phyloP scores from a whole-genome alignment of 2,113 vertebrate genomes.

The Charadrius vociferus region DNA sequence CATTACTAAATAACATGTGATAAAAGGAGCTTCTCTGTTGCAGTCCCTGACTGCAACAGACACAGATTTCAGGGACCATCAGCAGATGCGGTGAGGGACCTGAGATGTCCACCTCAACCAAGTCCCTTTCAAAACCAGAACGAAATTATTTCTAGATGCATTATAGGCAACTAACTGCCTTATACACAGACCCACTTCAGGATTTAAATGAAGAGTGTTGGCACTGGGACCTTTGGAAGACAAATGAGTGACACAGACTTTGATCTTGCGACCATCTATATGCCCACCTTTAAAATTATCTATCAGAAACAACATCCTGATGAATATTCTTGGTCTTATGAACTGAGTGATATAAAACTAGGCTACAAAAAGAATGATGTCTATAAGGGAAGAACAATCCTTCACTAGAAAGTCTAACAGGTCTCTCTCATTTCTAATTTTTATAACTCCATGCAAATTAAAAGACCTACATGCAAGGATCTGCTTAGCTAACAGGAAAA shows the following conservation, averaged over 20 bases:
- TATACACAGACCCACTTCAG: not conserved
- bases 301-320: not conserved
- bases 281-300: not conserved
- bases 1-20: slow-evolving; percentile 57
- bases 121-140: not conserved
- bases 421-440: not conserved
- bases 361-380: not conserved
- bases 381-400: not conserved
- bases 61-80: not conserved
- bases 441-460: slow-evolving; percentile 28
- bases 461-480: not conserved
- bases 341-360: not conserved
- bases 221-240: not conserved
- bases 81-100: not conserved
- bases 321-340: not conserved
- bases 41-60: not conserved
- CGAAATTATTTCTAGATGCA: not conserved
- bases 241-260: not conserved
- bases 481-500: not conserved
- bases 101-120: not conserved
- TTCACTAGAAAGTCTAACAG: not conserved
- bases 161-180: not conserved
- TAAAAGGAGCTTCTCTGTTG: not conserved
- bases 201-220: not conserved
- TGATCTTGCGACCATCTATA: not conserved